These are phyloP conservation scores for Machaerirhynchus nigripectus DNA, from an alignment of 2,113 vertebrate species.

Conservation along the genomic window DNA sequence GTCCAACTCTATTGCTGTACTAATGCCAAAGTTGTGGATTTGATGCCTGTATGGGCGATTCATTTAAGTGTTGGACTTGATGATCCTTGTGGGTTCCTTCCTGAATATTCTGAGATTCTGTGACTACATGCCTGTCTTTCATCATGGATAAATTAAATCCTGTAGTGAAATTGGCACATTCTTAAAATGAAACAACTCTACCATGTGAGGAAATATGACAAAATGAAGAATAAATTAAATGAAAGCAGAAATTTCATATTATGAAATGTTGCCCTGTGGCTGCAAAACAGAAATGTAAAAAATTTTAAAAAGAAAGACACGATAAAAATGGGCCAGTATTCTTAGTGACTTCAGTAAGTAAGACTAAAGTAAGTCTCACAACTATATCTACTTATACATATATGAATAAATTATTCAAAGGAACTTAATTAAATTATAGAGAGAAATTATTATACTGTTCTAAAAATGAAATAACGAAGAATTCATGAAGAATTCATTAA, in stretches of 20 bases:
- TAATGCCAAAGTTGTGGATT: not conserved
- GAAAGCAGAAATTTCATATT: not conserved
- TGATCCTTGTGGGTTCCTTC: not conserved
- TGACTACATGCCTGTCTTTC: not conserved
- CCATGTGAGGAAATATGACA: not conserved
- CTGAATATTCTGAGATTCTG: not conserved
- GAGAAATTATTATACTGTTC: not conserved
- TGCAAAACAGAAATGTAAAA: not conserved
- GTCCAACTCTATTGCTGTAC: not conserved
- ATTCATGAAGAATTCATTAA: not conserved
- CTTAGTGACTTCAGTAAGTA: not conserved
- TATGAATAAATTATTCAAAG: constrained; percentile 1
- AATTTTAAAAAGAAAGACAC: not conserved
- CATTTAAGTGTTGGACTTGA: rapidly evolving
- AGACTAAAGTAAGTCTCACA: not conserved
- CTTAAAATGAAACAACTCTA: not conserved
- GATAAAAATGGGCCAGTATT: not conserved
- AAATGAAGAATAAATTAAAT: not conserved
- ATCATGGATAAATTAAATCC: not conserved
- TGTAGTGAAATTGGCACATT: not conserved
- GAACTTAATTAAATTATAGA: not conserved
- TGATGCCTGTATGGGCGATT: not conserved
- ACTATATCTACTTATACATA: not conserved
- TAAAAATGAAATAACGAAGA: not conserved
- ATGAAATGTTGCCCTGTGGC: not conserved